Percentiles rank a stretch among this genome's conserved stretches.
These are phyloP conservation scores for Lobophora halterata DNA, from an alignment of 2,888 invertebrate genomes.

Conservation along the genomic window DNA sequence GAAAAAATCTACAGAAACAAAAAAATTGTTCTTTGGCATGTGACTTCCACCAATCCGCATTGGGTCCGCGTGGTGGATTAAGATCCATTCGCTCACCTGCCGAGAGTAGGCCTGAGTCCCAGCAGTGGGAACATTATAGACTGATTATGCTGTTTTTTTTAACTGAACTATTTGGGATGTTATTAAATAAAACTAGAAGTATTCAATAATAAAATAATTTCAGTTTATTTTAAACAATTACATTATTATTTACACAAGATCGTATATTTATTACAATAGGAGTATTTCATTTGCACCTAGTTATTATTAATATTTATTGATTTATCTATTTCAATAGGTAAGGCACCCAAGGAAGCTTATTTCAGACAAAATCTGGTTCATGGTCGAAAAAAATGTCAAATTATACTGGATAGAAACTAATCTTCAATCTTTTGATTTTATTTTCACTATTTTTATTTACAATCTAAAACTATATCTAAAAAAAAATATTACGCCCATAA, in stretches of 20 bases:
- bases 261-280: constrained; percentile 63
- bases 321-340: too few species aligned
- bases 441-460: constrained; percentile 17
- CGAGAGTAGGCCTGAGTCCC: too few species aligned
- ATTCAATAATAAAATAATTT: constrained; percentile 76
- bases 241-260: constrained; percentile 69
- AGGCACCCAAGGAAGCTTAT: constrained; percentile 71
- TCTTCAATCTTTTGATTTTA: constrained; percentile 6
- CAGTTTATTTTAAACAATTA: constrained; percentile 65
- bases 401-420: constrained; percentile 2
- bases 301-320: constrained; percentile 40
- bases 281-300: constrained; percentile 74
- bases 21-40: too few species aligned
- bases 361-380: constrained; percentile 24
- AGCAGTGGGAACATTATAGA: too few species aligned
- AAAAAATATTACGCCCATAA: constrained; percentile 14
- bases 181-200: constrained; percentile 40
- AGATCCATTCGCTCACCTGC: too few species aligned
- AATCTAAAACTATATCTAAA: constrained; percentile 17
- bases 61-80: too few species aligned
- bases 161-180: not conserved
- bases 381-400: constrained; percentile 24
- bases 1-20: too few species aligned
- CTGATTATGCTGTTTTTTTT: too few species aligned
- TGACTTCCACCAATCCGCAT: too few species aligned